Base-by-base conservation (phyloP, 2,888 invertebrate genomes). In the Rhyacophila evoluta region DNA sequence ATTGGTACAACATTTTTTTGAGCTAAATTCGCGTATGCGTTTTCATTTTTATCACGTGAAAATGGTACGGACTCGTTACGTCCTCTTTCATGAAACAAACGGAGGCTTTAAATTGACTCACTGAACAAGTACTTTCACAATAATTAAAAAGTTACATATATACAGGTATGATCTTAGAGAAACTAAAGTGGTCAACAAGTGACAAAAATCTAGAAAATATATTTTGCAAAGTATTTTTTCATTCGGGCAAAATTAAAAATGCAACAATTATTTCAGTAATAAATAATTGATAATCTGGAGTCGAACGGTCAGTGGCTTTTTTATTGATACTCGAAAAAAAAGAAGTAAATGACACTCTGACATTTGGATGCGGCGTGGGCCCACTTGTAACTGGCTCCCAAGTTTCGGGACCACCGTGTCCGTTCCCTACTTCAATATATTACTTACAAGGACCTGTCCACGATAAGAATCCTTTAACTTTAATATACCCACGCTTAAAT, bases 351-450 rank as follows among this genome's bases (percentile, higher is more conserved):
- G 15, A 55, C 55, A 55, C 10, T 55, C 55, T 10, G 15, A 55
- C 55, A 19, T 55, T 19, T n/a, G 55, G 19, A 55, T 25, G 19
- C 5, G 10, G 55, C 55, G 55, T 55, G 55, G 55, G 55, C 55
- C 5, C 55, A 55, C 55, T 55, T 55, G 55, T 19, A 19, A 55
- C 55, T 10, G 19, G 25, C 25, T 55, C 15, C 55, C 19, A 55
- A 55, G 55, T 33, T 55, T 55, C 19, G 55, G 55, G 55, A 55
- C 55, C 55, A 55, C 55, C 55, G 19, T 55, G 55, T 25, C 19
- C 4, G 55, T 5, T 55, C 19, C 19, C 55, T 55, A 55, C 55
- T 55, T 55, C 55, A 55, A 55, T 55, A 55, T 25, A 55, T 55
- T 19, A 55, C 19, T 55, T 55, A 55, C 55, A 55, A 55, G 55